A percentile compares a stretch with the other conserved stretches of the same genome.
phyloP scores from a whole-genome alignment of 2,113 vertebrate genomes.

The Scartelaos histophorus region DNA sequence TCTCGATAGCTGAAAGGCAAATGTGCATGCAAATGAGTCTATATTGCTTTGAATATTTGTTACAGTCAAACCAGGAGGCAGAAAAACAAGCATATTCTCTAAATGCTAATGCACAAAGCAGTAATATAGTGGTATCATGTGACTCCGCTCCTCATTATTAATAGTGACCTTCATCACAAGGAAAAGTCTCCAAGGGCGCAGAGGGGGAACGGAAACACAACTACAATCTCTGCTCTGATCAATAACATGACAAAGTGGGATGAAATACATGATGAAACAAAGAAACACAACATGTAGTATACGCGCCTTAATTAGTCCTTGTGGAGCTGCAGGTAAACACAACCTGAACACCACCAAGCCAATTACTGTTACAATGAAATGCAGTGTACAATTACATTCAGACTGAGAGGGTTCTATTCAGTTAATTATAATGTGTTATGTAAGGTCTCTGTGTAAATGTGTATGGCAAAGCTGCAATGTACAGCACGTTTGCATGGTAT shows the following conservation, averaged over 20 bases:
- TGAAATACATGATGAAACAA: conserved; percentile 65
- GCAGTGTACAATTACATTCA: conserved; percentile 11
- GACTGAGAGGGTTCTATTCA: not conserved
- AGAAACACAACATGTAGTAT: conserved; percentile 32
- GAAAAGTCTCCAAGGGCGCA: conserved; percentile 37
- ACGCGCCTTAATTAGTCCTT: conserved; percentile 24
- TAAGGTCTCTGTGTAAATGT: conserved; percentile 3
- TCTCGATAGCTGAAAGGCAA: conserved; percentile 7
- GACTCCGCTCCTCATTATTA: conserved; percentile 42
- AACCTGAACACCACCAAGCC: conserved; percentile 3
- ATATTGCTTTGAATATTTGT: conserved; percentile 25
- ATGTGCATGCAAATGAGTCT: not conserved
- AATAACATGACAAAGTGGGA: conserved; percentile 49
- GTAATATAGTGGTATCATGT: conserved; percentile 28
- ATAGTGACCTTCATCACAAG: conserved; percentile 46
- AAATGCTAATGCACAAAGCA: conserved; percentile 5
- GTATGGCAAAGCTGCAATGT: not conserved
- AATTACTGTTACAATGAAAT: conserved; percentile 8
- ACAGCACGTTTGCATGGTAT: not conserved
- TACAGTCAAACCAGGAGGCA: conserved; percentile 23
- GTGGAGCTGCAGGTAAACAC: conserved; percentile 19
- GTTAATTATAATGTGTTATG: conserved; percentile 7
- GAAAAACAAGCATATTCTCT: not conserved
- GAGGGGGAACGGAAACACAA: conserved; percentile 20
- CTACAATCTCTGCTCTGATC: conserved; percentile 39